Base-by-base conservation (phyloP, 2,797 vertebrate species). In the Thamnophis elegans region DNA sequence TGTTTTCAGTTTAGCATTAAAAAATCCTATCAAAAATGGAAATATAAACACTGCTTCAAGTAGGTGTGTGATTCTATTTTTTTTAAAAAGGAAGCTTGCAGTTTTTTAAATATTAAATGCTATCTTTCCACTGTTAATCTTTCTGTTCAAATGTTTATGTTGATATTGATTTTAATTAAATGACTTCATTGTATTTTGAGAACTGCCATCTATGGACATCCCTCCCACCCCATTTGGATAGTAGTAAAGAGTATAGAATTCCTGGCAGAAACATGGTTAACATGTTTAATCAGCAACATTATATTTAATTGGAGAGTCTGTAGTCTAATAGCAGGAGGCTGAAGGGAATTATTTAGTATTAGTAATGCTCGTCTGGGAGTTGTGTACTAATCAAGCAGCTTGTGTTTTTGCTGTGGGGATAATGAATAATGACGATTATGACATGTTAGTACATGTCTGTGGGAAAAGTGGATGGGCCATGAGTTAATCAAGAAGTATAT, bases 361-460 rank as follows among this genome's bases (percentile, higher is more conserved):
- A 98, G 98, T 97, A 96, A 97, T 95, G 97, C 97, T 98, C 98
- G 98, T 98, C 97, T 98, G 99, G 99, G 98, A 98, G 98, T 97
- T 98, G 96, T 96, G 96, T 95, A 95, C 98, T 99, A 99, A 99
- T 99, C 99, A 99, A 98, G 98, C 97, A 98, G 97, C 97, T 98
- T 98, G 98, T 98, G 98, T 97, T 98, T 97, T 97, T 97, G 98
- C 97, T 96, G 97, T 95, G 96, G 98, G 98, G 98, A 97, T 97
- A 98, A 98, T 98, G 97, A 98, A 98, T 98, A 98, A 98, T 99
- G 98, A 98, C 98, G 98, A 98, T 98, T 98, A 99, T 98, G 99
- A 98, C 99, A 98, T 99, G 99, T 98, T 98, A 98, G 98, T 98
- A 98, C 98, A 98, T 98, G 99, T 98, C 98, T 98, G 97, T 98